Evolutionary conservation across 2,888 invertebrate species (phyloP).

Genomic region (Xiphydria camelus): DNA sequence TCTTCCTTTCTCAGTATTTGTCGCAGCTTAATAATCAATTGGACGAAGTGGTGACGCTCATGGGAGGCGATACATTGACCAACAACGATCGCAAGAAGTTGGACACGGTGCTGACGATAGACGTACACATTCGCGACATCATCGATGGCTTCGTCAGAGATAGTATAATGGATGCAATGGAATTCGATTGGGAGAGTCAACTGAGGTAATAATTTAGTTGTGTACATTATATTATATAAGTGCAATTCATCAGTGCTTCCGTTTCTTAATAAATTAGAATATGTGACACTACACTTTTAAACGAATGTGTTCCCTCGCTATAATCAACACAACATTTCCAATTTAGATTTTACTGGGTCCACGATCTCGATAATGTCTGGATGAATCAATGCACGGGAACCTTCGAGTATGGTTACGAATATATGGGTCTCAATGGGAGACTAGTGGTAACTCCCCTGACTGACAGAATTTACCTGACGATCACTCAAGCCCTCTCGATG

Average conservation of each 20-base stretch:
- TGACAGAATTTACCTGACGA: slow-evolving; percentile 89
- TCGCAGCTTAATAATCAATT: slow-evolving; percentile 79
- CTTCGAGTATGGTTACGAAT: slow-evolving; percentile 93
- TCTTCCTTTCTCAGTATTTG: slow-evolving; percentile 67
- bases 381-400: slow-evolving; percentile 84
- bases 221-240: no score
- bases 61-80: slow-evolving; percentile 59
- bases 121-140: slow-evolving; percentile 90
- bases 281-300: not conserved
- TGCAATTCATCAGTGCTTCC: not conserved
- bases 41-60: slow-evolving; percentile 72
- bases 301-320: not conserved
- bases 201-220: slow-evolving; percentile 60
- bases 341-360: slow-evolving; percentile 80
- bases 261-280: no score
- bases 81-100: slow-evolving; percentile 86
- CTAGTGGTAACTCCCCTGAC: slow-evolving; percentile 91
- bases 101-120: slow-evolving; percentile 86
- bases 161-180: slow-evolving; percentile 80
- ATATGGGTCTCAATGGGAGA: slow-evolving; percentile 91
- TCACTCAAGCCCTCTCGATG: slow-evolving; percentile 91
- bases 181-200: slow-evolving; percentile 95
- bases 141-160: slow-evolving; percentile 79
- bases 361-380: slow-evolving; percentile 76
- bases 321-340: not conserved